Conservation (phyloP, 2,113 vertebrate species). For the Paracanthobrama guichenoti region DNA sequence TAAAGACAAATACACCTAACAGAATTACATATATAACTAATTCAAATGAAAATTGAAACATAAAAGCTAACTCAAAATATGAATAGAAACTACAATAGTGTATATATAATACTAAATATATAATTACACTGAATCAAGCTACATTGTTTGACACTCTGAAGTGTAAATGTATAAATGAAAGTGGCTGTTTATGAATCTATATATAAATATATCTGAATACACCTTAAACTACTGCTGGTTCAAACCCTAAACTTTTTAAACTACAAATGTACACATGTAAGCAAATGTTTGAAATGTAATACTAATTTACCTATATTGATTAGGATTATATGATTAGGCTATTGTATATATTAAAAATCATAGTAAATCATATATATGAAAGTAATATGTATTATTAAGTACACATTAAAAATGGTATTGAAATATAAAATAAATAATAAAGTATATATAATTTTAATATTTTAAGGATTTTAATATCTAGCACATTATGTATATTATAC, state of each 20-base stretch:
- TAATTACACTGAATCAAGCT: neutral
- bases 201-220: neutral
- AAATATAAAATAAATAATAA: neutral
- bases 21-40: neutral
- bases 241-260: neutral
- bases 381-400: neutral
- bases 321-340: no score
- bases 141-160: neutral
- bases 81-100: neutral
- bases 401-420: neutral
- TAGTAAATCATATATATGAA: neutral
- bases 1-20: neutral
- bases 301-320: neutral
- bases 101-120: neutral
- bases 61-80: neutral
- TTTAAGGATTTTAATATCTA: neutral
- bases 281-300: neutral
- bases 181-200: neutral
- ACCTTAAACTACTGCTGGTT: neutral
- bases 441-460: neutral
- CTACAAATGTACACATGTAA: neutral
- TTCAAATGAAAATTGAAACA: neutral
- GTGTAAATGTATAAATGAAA: neutral
- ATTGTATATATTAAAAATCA: no score
- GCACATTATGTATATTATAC: no score